Conservation (phyloP, 2,113 vertebrate species). For the Ondatra zibethicus region DNA sequence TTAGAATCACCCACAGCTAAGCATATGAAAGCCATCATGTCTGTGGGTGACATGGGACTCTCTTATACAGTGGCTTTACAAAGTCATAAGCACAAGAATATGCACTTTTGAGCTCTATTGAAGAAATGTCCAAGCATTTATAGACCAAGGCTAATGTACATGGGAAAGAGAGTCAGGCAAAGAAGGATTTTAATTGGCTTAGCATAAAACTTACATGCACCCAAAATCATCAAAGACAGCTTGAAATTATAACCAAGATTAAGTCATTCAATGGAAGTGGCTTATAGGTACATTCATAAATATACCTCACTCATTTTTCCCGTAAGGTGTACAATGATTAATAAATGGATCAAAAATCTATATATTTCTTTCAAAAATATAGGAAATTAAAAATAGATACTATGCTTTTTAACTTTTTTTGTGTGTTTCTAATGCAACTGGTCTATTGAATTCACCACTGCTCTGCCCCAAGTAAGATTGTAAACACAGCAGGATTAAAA, state of each 20-base stretch:
- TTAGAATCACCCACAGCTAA: neutral
- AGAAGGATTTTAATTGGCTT: conserved; percentile 18
- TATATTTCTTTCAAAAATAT: neutral
- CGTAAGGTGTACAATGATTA: neutral
- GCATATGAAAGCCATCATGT: neutral
- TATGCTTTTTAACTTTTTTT: neutral
- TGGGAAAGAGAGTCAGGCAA: neutral
- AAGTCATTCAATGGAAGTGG: neutral
- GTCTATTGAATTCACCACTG: neutral
- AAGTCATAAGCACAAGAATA: neutral
- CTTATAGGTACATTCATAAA: neutral
- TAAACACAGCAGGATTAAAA: neutral
- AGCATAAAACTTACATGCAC: neutral
- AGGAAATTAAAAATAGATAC: neutral
- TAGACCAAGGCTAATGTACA: neutral
- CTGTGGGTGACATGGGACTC: neutral
- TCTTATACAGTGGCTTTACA: neutral
- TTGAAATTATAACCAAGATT: neutral
- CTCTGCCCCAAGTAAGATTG: neutral
- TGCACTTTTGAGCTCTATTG: neutral
- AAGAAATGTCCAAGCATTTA: neutral
- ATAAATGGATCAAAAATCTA: neutral
- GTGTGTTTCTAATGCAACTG: neutral
- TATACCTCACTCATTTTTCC: neutral
- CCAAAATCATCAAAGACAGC: neutral